Conservation (phyloP, 1,140 invertebrate species). For the Cydia amplana region DNA sequence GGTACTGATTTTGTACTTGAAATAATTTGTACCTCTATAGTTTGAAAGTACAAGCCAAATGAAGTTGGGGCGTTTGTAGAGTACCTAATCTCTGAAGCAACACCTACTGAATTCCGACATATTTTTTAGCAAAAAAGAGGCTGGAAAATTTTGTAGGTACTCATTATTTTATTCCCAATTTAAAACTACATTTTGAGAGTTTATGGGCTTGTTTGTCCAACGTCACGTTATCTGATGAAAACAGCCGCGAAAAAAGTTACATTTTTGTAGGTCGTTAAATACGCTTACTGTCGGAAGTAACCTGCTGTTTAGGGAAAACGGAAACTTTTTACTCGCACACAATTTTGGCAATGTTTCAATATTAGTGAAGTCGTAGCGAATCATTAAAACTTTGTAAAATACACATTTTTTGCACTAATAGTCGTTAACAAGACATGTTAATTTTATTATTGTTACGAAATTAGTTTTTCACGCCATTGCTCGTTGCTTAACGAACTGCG, state of each 20-base stretch:
- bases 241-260: background rate
- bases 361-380: slow-evolving; percentile 17
- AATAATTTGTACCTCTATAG: too few relatives aligned
- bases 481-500: too few relatives aligned
- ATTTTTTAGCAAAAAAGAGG: too few relatives aligned
- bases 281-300: slow-evolving; percentile 29
- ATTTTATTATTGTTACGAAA: background rate
- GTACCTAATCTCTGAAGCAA: too few relatives aligned
- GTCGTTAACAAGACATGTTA: background rate
- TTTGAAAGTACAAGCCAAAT: too few relatives aligned
- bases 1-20: too few relatives aligned
- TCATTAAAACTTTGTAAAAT: slow-evolving; percentile 20
- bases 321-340: slow-evolving; percentile 21
- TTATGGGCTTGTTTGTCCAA: slow-evolving; percentile 23
- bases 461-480: too few relatives aligned
- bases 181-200: background rate
- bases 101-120: too few relatives aligned
- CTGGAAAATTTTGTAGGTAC: too few relatives aligned
- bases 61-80: too few relatives aligned
- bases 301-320: slow-evolving; percentile 25
- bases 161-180: too few relatives aligned
- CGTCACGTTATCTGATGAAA: background rate
- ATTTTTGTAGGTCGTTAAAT: slow-evolving; percentile 26
- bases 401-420: background rate
- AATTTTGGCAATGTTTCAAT: slow-evolving; percentile 26